Evolutionary conservation across 2,888 invertebrate species (phyloP), one percentile per base, ranked within the genome.

Genomic region (Gari tellinella): DNA sequence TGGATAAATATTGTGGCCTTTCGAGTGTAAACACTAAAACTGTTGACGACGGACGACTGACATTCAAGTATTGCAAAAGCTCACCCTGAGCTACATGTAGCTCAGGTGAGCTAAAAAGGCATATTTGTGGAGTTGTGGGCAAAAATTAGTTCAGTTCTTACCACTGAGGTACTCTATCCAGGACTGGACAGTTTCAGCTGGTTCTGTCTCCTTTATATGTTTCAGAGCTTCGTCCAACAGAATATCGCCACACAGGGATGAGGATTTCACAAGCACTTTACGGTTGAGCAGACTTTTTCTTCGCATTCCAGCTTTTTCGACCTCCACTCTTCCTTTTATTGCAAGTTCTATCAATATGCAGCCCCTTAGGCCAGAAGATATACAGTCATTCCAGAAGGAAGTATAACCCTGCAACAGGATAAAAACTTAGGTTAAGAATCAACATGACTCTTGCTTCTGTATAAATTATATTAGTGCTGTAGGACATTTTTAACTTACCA

Each of bases 301-400:
- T 86, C 99, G 94, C 97, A 99, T 97, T 52, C 99, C 99, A 88
- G 97, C 96, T 91, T 96, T 96, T 93, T 99, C 99, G 88, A 99
- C 93, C 93, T 99, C 99, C 72, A 99, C 95, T 72, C 99, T 95
- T 51, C 98, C 98, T 87, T 99, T 94, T 77, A 99, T 93, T 12
- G 97, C 97, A 87, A 99, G 94, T 93, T 99, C 99, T 84, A 99
- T 97, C 86, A 99, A 94, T 91, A 99, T 99, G 92, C 99, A 99
- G 78, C 99, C 99, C 89, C 99, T 95, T 79, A 99, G 94, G 48
- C 99, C 99, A 89, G 98, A 98, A 85, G 99, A 99, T 94, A 99
- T 99, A 93, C 99, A 99, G 93, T 99, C 99, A 93, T 99, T 99
- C 99, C 99, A 99, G 94, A 99, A 99, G 65, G 99, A 99, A 61